phyloP scores from a whole-genome alignment of 2,113 vertebrate genomes.

The Uria lomvia region DNA sequence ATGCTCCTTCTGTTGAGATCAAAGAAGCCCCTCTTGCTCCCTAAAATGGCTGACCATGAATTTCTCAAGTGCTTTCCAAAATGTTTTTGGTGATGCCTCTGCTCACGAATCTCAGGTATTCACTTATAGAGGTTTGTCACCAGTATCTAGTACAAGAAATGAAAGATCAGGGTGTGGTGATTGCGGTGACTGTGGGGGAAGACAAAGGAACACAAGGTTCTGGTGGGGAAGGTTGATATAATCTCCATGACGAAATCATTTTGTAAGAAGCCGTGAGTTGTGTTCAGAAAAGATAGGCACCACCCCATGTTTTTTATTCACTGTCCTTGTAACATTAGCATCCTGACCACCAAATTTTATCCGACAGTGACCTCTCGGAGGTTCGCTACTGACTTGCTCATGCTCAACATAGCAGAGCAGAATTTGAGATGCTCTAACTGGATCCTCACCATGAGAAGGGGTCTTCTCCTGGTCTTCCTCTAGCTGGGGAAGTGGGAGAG shows the following conservation, averaged over 20 bases:
- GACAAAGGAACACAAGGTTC: not conserved
- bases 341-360: not conserved
- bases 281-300: not conserved
- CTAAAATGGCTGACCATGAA: not conserved
- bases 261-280: not conserved
- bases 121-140: not conserved
- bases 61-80: not conserved
- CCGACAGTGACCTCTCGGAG: not conserved
- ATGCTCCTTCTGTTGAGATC: not conserved
- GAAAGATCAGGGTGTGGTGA: not conserved
- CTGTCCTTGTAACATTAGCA: not conserved
- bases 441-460: not conserved
- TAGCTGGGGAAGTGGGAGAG: not conserved
- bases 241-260: not conserved
- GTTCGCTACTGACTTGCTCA: not conserved
- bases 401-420: not conserved
- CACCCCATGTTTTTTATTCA: rapidly evolving
- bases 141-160: not conserved
- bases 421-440: not conserved
- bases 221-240: not conserved
- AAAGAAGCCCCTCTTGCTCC: not conserved
- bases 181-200: not conserved
- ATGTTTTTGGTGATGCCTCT: not conserved
- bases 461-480: not conserved
- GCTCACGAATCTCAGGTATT: not conserved